A percentile compares a stretch with the other conserved stretches of the same genome.
Conservation (phyloP, 1,140 invertebrate genomes). For the Diachasmimorpha longicaudata region DNA sequence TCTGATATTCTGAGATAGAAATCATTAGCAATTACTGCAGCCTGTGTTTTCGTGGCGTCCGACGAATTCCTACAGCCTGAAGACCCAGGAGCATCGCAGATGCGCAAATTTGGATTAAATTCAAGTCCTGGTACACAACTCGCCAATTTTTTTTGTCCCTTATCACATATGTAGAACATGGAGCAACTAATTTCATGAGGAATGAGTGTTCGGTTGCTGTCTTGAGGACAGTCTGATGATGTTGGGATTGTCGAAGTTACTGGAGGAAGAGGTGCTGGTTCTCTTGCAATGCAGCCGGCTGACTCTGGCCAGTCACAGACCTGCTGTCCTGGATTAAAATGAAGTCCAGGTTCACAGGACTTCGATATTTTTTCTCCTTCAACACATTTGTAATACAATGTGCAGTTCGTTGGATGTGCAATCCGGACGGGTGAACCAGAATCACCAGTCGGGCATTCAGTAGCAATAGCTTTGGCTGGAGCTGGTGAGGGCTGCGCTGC, state of each 20-base stretch:
- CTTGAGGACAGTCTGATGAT: neutral
- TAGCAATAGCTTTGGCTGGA: neutral
- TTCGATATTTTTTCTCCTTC: conserved; percentile 59
- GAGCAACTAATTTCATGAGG: neutral
- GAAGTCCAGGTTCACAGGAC: conserved; percentile 53
- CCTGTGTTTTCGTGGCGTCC: neutral
- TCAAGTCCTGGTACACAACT: neutral
- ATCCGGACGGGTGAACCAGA: conserved; percentile 42
- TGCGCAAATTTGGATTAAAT: neutral
- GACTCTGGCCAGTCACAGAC: conserved; percentile 44
- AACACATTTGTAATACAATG: conserved; percentile 64
- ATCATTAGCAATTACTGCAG: neutral
- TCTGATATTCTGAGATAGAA: neutral
- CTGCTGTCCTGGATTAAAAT: conserved; percentile 62
- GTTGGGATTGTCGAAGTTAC: neutral
- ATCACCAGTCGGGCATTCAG: conserved; percentile 28
- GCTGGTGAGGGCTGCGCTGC: neutral
- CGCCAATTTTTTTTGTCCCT: neutral
- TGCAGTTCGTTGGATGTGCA: conserved; percentile 60
- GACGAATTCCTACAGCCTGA: neutral
- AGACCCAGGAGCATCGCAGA: neutral
- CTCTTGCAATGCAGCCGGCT: conserved; percentile 18
- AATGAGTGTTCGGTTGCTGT: neutral
- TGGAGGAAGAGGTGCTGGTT: neutral
- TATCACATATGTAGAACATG: neutral